Evolutionary conservation across 1,140 invertebrate species (phyloP), one percentile per base, ranked within the genome.

Genomic region (Drosophila pallidifrons): DNA sequence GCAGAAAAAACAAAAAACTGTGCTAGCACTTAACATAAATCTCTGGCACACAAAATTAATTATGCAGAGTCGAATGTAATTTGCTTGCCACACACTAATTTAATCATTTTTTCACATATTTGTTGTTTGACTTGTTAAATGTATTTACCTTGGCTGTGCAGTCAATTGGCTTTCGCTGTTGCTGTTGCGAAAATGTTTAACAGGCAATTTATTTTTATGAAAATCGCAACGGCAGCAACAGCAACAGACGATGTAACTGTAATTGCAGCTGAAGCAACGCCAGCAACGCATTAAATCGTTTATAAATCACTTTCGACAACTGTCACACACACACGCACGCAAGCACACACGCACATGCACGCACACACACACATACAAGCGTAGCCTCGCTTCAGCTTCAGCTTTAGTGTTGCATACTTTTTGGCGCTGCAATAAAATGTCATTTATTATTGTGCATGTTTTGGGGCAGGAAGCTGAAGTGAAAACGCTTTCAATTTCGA

Each of bases 121-220:
- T 49, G 60, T 69, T 54, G 61, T 30, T 30, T 49, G 55, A 49
- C 46, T 65, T 61, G 64, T 46, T 49, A 63, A 59, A 61, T 57
- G 8, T 74, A 60, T 63, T 57, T 65, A 41, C 10, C 45, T 45
- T 10, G 35, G 61, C 35, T 35, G 35, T 47, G 35, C 68, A 59
- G 25, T 59, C 71, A 74, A 58, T 75, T 75, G 73, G 45, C 46
- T 41, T 71, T 65, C 38, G 73, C 38, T 51, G 5, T 52, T 20
- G 20, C 3, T 25, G 20, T 59, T 52, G 59, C 66, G 20, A 75
- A 63, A 75, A 70, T 71, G 25, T 75, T 78, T 70, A 78, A 78
- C 76, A 71, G 76, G 49, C 80, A 82, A 83, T 82, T 82, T 70
- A 80, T 80, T 80, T 25, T 55, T 60, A 16, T 54, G 30, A 67